Evolutionary conservation across 2,797 vertebrate genomes (phyloP).

Genomic region (Bryconaethiops microstoma): DNA sequence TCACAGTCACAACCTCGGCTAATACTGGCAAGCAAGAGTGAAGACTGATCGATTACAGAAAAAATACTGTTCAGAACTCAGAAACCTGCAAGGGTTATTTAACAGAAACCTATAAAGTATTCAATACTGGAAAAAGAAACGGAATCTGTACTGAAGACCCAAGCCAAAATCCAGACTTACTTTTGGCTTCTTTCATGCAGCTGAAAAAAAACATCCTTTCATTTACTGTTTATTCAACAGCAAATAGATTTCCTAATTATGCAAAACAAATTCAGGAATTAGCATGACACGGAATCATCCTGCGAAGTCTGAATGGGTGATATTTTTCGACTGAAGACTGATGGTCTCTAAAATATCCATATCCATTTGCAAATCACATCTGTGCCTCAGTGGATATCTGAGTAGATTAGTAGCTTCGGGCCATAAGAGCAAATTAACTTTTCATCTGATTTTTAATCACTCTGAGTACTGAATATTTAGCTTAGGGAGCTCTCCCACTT

Average conservation of each 20-base stretch:
- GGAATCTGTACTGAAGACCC: not conserved
- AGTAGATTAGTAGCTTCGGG: conserved; percentile 61
- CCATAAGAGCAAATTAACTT: conserved; percentile 59
- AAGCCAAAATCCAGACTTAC: not conserved
- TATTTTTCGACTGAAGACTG: conserved; percentile 44
- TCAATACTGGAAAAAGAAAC: not conserved
- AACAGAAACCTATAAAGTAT: not conserved
- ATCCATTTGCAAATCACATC: conserved; percentile 56
- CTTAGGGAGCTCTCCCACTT: conserved; percentile 48
- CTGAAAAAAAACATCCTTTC: not conserved
- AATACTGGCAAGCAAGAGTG: conserved; percentile 2
- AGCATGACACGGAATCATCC: not conserved
- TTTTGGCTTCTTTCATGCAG: not conserved
- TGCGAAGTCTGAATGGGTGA: conserved; percentile 17
- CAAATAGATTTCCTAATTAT: conserved; percentile 10
- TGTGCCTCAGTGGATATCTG: conserved; percentile 49
- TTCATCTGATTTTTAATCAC: conserved; percentile 62
- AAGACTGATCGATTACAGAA: not conserved
- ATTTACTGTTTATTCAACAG: conserved; percentile 2
- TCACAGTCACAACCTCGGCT: conserved; percentile 24
- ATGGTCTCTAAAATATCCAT: conserved; percentile 52
- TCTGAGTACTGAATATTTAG: conserved; percentile 53
- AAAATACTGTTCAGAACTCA: not conserved
- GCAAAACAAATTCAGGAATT: conserved; percentile 3
- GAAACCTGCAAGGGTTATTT: not conserved